A percentile compares a stretch with the other conserved stretches of the same genome.
Evolutionary conservation across 2,797 vertebrate species (phyloP).

Genomic region (Eremophila alpestris): DNA sequence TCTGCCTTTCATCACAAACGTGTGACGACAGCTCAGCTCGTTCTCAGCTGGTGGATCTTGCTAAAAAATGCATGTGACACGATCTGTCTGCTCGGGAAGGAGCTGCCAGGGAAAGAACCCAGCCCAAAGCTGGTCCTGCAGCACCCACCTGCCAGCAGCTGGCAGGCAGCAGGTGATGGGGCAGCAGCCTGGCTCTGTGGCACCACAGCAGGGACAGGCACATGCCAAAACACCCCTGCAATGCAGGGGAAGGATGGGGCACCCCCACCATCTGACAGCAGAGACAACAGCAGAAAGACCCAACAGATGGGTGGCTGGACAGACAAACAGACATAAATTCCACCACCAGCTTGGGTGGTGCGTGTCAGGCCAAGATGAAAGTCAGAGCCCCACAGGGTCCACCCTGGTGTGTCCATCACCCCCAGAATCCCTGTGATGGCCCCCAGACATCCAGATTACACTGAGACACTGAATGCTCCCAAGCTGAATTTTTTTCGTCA

Average conservation of each 20-base stretch:
- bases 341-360: not conserved
- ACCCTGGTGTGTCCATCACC: not conserved
- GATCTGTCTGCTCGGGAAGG: not conserved
- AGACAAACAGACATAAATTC: not conserved
- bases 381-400: not conserved
- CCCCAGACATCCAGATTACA: not conserved
- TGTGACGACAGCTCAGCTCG: not conserved
- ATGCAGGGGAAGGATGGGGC: not conserved
- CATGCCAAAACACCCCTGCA: not conserved
- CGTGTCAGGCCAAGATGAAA: fast-evolving
- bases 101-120: not conserved
- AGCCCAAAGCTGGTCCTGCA: fast-evolving
- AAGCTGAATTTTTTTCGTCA: not conserved
- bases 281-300: not conserved
- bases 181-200: not conserved
- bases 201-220: fast-evolving
- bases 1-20: slow-evolving; percentile 32
- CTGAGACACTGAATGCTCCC: not conserved
- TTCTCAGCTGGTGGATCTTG: not conserved
- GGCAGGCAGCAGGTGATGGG: not conserved
- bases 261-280: not conserved
- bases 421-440: fast-evolving
- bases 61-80: slow-evolving; percentile 37
- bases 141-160: not conserved
- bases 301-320: fast-evolving